phyloP scores from a whole-genome alignment of 2,797 vertebrate genomes.

The Chelmon rostratus region DNA sequence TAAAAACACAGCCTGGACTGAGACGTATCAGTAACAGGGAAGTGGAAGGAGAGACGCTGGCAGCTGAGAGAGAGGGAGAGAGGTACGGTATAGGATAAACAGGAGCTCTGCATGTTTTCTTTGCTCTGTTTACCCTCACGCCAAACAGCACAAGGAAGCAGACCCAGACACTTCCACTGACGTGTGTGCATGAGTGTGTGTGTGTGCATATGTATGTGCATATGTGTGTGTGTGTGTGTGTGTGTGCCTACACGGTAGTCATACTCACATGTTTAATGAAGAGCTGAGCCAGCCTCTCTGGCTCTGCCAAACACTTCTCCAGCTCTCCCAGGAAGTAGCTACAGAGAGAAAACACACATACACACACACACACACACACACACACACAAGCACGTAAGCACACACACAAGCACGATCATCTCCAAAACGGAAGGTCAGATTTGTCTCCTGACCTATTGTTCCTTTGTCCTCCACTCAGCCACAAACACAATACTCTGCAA shows the following conservation, averaged over 20 bases:
- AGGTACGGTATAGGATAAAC: constrained; percentile 56
- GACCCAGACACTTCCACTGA: constrained; percentile 39
- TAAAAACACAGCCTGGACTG: constrained; percentile 59
- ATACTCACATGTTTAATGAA: constrained; percentile 98
- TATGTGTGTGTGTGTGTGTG: constrained; percentile 24
- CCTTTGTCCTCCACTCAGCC: constrained; percentile 52
- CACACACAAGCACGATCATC: constrained; percentile 32
- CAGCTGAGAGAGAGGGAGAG: constrained; percentile 41
- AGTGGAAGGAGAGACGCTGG: constrained; percentile 62
- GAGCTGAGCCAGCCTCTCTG: constrained; percentile 95
- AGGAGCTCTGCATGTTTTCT: constrained; percentile 64
- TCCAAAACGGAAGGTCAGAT: constrained; percentile 60
- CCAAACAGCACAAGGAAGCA: constrained; percentile 67
- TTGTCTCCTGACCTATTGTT: constrained; percentile 68
- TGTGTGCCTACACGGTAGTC: constrained; percentile 12
- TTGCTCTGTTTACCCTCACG: constrained; percentile 55
- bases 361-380: constrained; percentile 29
- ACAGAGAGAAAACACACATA: constrained; percentile 52
- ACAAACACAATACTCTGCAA: constrained; percentile 50
- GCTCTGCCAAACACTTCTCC: constrained; percentile 98
- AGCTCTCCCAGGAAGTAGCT: constrained; percentile 99
- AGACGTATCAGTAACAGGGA: constrained; percentile 74
- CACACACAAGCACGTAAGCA: constrained; percentile 24
- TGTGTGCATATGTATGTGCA: constrained; percentile 19
- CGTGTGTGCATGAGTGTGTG: constrained; percentile 29